Evolutionary conservation across 2,797 vertebrate genomes (phyloP), one percentile per base, ranked within the genome.

Genomic region (Denticeps clupeoides): DNA sequence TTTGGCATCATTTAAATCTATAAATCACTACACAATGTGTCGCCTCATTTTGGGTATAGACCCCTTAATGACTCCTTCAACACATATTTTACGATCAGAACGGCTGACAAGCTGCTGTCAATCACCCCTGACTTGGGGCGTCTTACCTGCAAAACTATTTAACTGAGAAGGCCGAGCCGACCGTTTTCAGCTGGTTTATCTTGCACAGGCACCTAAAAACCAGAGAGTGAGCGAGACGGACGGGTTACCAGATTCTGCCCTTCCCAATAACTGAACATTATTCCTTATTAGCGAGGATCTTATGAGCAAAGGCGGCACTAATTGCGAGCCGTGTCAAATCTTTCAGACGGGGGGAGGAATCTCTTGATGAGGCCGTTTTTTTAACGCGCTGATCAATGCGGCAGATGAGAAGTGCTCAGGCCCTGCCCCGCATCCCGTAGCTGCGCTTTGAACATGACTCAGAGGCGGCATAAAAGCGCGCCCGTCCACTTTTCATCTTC

Each of bases 391-490:
- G 75, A 82, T 83, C 79, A 81, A 81, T 84, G 79, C 77, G 74
- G 77, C 69, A 71, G 77, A 75, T 73, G 75, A 71, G 70, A 65
- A 67, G 64, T 44, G 19, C 68, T 63, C 65, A 11, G 63, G 37
- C 48, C 33, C 26, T 46, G 47, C 43, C 22, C 37, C 55, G 69
- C 72, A 63, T 70, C 69, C 62, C 58, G 54, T 51, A 60, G 70
- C 65, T 51, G 71, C 50, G 60, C 80, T 84, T 86, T 84, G 80
- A 85, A 85, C 76, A 55, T 38, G 59, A 66, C 72, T 82, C 70
- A 82, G 77, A 81, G 80, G 74, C 71, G 65, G 77, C 81, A 82
- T 83, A 77, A 86, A 83, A 82, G 79, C 73, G 72, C 63, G 60
- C 59, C 68, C 65, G 56, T 67, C 72, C 65, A 73, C 74, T 72